Conservation (phyloP, 2,888 invertebrate genomes). For the Tetanocera ferruginea region DNA sequence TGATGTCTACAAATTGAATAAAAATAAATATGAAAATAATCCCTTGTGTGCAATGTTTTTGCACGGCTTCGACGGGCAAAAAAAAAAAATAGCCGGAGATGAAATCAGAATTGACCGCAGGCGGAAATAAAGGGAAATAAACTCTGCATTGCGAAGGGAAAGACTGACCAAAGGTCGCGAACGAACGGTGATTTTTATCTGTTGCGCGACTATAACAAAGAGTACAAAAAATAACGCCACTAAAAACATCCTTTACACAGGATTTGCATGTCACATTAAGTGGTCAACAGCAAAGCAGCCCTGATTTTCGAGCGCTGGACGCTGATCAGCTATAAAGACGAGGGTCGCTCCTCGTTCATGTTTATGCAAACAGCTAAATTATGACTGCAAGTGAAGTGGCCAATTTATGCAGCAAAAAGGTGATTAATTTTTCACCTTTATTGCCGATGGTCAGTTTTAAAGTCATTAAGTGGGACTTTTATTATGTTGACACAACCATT, state of each 20-base stretch:
- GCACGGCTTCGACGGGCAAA: conserved; percentile 31
- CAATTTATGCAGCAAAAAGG: conserved; percentile 45
- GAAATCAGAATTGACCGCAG: conserved; percentile 40
- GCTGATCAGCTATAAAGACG: not conserved
- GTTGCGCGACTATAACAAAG: not conserved
- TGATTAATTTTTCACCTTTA: conserved; percentile 50
- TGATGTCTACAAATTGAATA: conserved; percentile 24
- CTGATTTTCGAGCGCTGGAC: not conserved
- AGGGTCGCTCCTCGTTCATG: not conserved
- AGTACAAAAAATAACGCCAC: not conserved
- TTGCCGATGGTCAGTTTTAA: not conserved
- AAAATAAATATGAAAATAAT: conserved; percentile 33
- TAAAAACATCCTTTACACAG: not conserved
- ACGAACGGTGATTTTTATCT: conserved; percentile 44
- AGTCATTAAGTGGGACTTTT: not conserved
- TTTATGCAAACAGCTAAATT: conserved; percentile 60
- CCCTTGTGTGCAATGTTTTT: conserved; percentile 41
- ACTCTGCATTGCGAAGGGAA: not conserved
- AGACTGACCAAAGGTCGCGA: conserved; percentile 47
- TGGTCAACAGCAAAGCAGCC: not conserved
- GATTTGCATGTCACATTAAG: not conserved
- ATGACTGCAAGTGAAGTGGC: conserved; percentile 55
- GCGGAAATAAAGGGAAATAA: conserved; percentile 23
- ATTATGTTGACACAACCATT: too few relatives aligned
- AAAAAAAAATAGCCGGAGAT: not conserved